Conservation (phyloP, 2,888 invertebrate genomes). For the Parnassius orleans region DNA sequence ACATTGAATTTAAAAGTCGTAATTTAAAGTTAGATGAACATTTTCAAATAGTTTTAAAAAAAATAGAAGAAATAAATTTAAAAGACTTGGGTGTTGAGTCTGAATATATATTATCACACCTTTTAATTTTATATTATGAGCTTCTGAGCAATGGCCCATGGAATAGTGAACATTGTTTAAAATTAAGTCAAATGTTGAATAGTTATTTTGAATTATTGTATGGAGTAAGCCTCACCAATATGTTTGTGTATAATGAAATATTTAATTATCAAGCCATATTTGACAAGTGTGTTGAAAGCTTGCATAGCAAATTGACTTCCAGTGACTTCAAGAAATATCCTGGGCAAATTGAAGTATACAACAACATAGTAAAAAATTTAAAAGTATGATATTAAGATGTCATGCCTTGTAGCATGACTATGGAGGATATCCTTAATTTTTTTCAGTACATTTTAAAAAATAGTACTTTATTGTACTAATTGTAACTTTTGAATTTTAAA, state of each 20-base stretch:
- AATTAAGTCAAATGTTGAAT: conserved; percentile 47
- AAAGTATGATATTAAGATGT: conserved; percentile 40
- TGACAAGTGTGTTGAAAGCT: conserved; percentile 51
- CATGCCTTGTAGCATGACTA: too few species aligned
- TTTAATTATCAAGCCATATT: conserved; percentile 56
- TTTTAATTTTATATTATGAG: conserved; percentile 57
- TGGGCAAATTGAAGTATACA: conserved; percentile 58
- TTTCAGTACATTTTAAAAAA: too few species aligned
- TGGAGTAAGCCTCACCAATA: conserved; percentile 42
- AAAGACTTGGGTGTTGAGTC: conserved; percentile 35
- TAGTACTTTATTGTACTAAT: too few species aligned
- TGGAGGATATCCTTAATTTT: too few species aligned
- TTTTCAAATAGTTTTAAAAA: conserved; percentile 43
- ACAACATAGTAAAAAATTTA: conserved; percentile 45
- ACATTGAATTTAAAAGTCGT: conserved; percentile 51
- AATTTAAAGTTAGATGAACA: conserved; percentile 44
- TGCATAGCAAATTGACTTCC: conserved; percentile 55
- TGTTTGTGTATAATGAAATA: conserved; percentile 40
- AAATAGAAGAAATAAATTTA: conserved; percentile 45
- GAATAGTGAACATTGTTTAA: conserved; percentile 45
- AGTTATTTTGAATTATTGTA: conserved; percentile 45
- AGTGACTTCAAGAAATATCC: conserved; percentile 62
- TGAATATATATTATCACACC: conserved; percentile 42
- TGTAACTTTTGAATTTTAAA: background rate
- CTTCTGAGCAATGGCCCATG: conserved; percentile 49